A percentile compares a stretch with the other conserved stretches of the same genome.
These are phyloP conservation scores for Masnerella sp. DNA, from an alignment of 2,888 invertebrate genomes.

Conservation along the genomic window DNA sequence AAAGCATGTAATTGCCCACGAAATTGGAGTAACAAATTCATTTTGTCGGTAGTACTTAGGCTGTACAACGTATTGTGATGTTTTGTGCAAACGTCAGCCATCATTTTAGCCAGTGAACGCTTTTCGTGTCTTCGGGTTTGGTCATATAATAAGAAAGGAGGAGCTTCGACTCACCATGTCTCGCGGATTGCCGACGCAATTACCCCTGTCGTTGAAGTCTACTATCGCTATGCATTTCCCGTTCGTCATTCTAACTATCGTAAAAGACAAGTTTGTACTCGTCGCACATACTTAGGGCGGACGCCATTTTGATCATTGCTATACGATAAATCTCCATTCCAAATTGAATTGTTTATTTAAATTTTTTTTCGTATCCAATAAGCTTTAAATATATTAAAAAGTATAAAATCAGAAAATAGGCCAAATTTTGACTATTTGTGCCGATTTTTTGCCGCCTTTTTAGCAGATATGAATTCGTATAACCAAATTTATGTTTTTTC, in stretches of 20 bases:
- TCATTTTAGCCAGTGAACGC: constrained; percentile 51
- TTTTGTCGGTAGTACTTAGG: background rate
- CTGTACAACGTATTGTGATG: constrained; percentile 12
- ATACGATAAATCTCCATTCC: too few species aligned
- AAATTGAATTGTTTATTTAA: too few species aligned
- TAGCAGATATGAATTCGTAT: too few species aligned
- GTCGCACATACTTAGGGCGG: background rate
- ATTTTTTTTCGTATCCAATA: too few species aligned
- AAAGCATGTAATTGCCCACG: too few species aligned
- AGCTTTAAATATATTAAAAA: too few species aligned
- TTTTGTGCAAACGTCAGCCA: constrained; percentile 32
- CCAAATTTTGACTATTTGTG: too few species aligned
- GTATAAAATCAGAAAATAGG: too few species aligned
- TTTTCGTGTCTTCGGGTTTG: constrained; percentile 51
- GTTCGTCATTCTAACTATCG: constrained; percentile 24
- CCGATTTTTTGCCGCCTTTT: too few species aligned
- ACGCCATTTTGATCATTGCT: too few species aligned
- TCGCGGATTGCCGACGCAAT: constrained; percentile 65
- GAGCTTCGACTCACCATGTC: constrained; percentile 63
- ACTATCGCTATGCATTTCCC: constrained; percentile 37
- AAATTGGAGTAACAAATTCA: too few species aligned
- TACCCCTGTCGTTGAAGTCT: constrained; percentile 63
- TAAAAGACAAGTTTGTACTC: constrained; percentile 1
- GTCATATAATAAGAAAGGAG: constrained; percentile 64
- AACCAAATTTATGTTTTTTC: too few species aligned